Base-by-base conservation (phyloP, 2,888 invertebrate genomes). In the Rotaria macrura region DNA sequence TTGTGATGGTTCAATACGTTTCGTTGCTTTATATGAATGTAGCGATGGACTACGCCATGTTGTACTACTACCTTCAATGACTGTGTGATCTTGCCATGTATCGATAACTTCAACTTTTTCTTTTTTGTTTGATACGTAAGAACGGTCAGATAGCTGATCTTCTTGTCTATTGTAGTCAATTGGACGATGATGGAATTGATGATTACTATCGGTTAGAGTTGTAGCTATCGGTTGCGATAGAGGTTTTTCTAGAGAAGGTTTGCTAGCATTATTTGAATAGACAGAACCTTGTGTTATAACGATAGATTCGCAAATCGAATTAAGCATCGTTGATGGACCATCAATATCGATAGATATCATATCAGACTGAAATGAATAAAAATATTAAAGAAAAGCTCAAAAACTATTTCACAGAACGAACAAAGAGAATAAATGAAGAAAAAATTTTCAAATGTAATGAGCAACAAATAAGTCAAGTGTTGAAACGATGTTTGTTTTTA, bases 261-360 rank as follows among this genome's bases (percentile, higher is more conserved):
- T 79, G 4, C 6, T 4, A 25, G 43, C 0, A 79, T 25, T 79
- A 43, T 79, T n/a, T 38, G 79, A 43, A 43, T 79, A 79, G 14
- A 79, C 79, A 1, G 79, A 79, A 25, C 79, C 79, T 43, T 79
- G 79, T 43, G 79, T 79, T 25, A 79, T 79, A 43, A 79, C 79
- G 43, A 79, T 79, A 12, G 79, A 79, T 79, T 79, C 79, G 43
- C 79, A 79, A n/a, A 79, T 79, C 2, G 79, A 79, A 79, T 79
- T 79, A 2, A 79, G 34, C 79, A 79, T 79, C 10, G 79, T 79
- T 12, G 79, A 79, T 14, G 79, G 79, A 43, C 79, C 79, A 43
- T 79, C 79, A 14, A 79, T 79, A 43, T 79, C 79, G 34, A 79
- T 79, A 0, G 79, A 79, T 25, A 79, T n/a, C 79, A 79, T 79